These are phyloP conservation scores for Mystacides longicornis DNA, from an alignment of 2,888 invertebrate species.

Conservation along the genomic window DNA sequence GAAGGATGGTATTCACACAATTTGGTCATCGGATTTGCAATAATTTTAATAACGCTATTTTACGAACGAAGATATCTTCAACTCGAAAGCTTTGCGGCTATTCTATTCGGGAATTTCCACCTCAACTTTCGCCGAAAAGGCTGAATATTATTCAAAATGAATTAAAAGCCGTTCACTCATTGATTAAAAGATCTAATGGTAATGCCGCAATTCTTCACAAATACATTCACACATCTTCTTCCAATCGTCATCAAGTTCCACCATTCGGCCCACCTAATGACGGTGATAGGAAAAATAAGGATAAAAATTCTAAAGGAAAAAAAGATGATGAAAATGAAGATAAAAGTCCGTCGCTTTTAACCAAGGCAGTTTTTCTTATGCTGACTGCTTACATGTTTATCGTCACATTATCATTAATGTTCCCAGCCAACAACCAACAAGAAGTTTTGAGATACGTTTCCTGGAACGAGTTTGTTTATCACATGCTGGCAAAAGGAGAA, in stretches of 20 bases:
- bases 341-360: conserved; percentile 62
- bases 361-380: conserved; percentile 76
- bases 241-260: conserved; percentile 26
- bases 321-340: conserved; percentile 58
- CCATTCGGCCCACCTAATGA: conserved; percentile 23
- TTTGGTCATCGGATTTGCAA: background rate
- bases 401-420: conserved; percentile 61
- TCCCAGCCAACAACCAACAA: conserved; percentile 64
- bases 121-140: background rate
- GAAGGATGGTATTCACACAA: background rate
- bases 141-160: conserved; percentile 32
- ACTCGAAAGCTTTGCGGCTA: background rate
- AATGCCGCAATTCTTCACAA: conserved; percentile 32
- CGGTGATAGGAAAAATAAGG: conserved; percentile 29
- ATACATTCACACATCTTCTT: conserved; percentile 29
- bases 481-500: conserved; percentile 91
- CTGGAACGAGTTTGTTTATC: conserved; percentile 95
- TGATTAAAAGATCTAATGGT: conserved; percentile 46
- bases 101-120: background rate
- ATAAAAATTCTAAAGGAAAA: conserved; percentile 37
- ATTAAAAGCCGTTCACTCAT: conserved; percentile 48
- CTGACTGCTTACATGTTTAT: conserved; percentile 67
- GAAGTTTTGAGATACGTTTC: conserved; percentile 77
- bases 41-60: background rate
- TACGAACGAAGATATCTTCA: background rate